Evolutionary conservation across 2,113 vertebrate genomes (phyloP).

Genomic region (Psittacula cyanocephala): DNA sequence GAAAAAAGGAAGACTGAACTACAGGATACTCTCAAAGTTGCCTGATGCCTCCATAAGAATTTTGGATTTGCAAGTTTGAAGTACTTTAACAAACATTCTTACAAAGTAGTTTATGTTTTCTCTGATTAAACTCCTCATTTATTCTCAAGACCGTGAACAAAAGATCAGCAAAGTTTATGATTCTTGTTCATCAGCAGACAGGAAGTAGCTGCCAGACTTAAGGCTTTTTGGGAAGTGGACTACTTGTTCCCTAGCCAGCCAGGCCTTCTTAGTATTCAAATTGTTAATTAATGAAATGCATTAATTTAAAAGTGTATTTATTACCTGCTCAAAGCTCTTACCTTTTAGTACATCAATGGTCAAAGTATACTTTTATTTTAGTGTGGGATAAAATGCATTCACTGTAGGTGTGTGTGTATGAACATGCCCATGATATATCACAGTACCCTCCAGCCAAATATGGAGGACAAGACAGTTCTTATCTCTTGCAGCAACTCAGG

Average conservation of each 20-base stretch:
- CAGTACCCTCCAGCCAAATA: neutral
- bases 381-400: neutral
- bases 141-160: neutral
- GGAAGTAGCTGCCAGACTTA: neutral
- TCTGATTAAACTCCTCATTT: neutral
- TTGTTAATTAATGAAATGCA: neutral
- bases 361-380: neutral
- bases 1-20: neutral
- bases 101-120: neutral
- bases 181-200: neutral
- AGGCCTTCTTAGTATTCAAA: neutral
- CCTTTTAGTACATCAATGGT: neutral
- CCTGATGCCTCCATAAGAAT: neutral
- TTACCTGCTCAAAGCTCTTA: neutral
- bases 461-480: neutral
- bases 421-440: neutral
- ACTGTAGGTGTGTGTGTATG: neutral
- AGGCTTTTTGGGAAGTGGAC: neutral
- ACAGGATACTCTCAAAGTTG: neutral
- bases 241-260: neutral
- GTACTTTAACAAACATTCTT: neutral
- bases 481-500: neutral
- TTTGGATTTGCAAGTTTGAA: neutral
- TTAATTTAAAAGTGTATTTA: neutral
- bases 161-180: neutral